Evolutionary conservation across 2,797 vertebrate genomes (phyloP), one percentile per base, ranked within the genome.

Genomic region (Danio choprae): DNA sequence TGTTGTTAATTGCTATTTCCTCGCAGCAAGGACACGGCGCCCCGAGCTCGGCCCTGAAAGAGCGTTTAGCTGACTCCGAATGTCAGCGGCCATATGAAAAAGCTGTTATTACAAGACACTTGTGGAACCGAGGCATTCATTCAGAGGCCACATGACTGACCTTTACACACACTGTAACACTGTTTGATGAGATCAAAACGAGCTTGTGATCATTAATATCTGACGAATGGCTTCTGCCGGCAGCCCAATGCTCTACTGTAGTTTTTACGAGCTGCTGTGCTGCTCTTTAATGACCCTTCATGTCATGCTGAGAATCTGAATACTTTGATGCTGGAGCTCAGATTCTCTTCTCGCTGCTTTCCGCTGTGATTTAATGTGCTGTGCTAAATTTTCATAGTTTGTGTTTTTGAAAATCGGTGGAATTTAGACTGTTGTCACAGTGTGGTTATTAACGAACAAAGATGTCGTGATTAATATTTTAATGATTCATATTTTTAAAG

Each of bases 121-220:
- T 56, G 41, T 46, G 50, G 48, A 63, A 67, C 51, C 44, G 62
- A 65, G 5, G 3, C 60, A 55, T 43, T 55, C 48, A n/a, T n/a
- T 56, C 50, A 29, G 60, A 53, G 22, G 51, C 50, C 63, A 77
- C 64, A 58, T 11, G 20, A 46, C 20, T 68, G 74, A 77, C 74
- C 63, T 68, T 58, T 77, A 46, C 53, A 38, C 16, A 6, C 29
- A 29, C 41, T 58, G 38, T 44, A 67, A 43, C 60, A 13, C 74
- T 56, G 48, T 65, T 67, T 67, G 74, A 77, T 58, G 74, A 77
- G 74, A 68, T 68, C 15, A 7, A 56, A 77, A 67, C 44, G 63
- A 68, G 38, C 13, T 18, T 44, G 16, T 7, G 70, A 72, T 77
- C 62, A 2, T 67, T 67, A 29, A 56, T 56, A 20, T 77, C 51